Conservation (phyloP, 1,140 invertebrate species). For the Eufriesea mexicana region DNA sequence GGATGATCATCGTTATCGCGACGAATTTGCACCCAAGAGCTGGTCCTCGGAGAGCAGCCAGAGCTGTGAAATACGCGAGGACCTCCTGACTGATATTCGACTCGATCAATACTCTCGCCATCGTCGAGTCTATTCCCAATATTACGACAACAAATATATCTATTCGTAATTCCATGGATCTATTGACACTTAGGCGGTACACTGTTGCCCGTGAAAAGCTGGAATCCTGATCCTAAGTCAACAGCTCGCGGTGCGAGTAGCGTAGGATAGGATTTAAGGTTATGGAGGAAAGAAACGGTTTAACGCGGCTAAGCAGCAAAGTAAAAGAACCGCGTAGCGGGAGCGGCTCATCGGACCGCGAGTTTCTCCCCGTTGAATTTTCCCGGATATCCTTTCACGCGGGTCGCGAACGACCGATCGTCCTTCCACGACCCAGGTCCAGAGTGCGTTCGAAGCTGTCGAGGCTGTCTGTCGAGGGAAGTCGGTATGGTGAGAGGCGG, state of each 20-base stretch:
- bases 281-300: neutral
- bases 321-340: too few relatives aligned
- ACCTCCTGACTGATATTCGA: conserved; percentile 25
- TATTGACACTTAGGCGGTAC: conserved; percentile 1
- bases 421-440: conserved; percentile 58
- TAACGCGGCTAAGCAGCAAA: neutral
- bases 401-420: conserved; percentile 42
- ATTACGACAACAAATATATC: conserved; percentile 46
- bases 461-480: conserved; percentile 37
- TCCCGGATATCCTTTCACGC: conserved; percentile 66
- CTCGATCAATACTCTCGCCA: conserved; percentile 9
- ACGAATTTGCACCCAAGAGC: neutral
- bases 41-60: neutral
- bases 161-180: conserved; percentile 23
- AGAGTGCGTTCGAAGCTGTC: conserved; percentile 55
- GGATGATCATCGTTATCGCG: conserved; percentile 4
- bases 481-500: conserved; percentile 46
- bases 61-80: conserved; percentile 1
- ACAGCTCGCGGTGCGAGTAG: neutral
- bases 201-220: neutral
- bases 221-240: conserved; percentile 23
- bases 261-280: neutral
- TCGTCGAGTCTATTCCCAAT: conserved; percentile 4
- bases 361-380: conserved; percentile 55
- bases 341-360: neutral